Conservation (phyloP, 2,113 vertebrate genomes). For the Pseudonaja textilis region DNA sequence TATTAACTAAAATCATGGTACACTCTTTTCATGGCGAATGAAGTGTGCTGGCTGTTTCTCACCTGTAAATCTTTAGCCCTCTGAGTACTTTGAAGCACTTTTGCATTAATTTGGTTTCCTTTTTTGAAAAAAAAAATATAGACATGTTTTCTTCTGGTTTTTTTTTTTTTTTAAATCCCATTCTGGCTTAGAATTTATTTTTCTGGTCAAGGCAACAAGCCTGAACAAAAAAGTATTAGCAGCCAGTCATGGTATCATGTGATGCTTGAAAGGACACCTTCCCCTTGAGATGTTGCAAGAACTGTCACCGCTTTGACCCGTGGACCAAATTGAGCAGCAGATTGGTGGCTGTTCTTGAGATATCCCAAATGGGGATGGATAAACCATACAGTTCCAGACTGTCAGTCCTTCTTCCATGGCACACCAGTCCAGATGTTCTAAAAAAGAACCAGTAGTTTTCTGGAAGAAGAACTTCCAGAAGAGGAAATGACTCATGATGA, state of each 20-base stretch:
- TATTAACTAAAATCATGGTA: conserved; percentile 87
- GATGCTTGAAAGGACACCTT: background rate
- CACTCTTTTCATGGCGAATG: conserved; percentile 82
- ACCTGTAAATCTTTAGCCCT: conserved; percentile 93
- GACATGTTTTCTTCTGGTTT: background rate
- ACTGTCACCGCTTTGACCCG: background rate
- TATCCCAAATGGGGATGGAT: background rate
- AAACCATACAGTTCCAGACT: background rate
- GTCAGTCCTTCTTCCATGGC: background rate
- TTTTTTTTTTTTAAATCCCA: conserved; percentile 64
- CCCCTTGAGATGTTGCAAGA: background rate
- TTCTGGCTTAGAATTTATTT: conserved; percentile 62
- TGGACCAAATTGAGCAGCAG: no score
- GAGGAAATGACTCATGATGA: background rate
- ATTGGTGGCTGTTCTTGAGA: background rate
- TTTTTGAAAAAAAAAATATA: conserved; percentile 58
- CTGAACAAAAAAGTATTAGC: background rate
- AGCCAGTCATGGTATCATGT: no score
- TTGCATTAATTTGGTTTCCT: conserved; percentile 78
- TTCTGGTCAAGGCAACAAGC: background rate
- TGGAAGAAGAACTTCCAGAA: background rate
- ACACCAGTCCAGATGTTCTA: background rate
- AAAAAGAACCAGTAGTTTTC: background rate
- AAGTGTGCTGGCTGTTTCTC: conserved; percentile 84
- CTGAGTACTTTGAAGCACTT: conserved; percentile 96